phyloP scores from a whole-genome alignment of 1,140 invertebrate species.

The Heliconius congener region DNA sequence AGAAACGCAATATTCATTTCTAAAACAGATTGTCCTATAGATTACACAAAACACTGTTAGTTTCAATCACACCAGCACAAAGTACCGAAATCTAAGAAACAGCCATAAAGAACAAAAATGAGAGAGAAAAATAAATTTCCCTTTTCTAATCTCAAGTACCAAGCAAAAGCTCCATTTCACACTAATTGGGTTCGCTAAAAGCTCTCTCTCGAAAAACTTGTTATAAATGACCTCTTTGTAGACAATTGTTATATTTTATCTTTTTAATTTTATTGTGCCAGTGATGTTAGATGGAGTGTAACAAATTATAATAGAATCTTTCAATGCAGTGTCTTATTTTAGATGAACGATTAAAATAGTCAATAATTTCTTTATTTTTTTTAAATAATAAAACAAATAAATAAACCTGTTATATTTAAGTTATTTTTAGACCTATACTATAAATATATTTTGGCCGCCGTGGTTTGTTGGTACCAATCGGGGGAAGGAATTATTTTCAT shows the following conservation, averaged over 20 bases:
- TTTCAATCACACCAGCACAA: background rate
- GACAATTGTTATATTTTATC: slow-evolving; percentile 3
- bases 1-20: background rate
- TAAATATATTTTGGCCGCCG: no score
- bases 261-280: background rate
- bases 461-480: no score
- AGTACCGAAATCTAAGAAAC: slow-evolving; percentile 28
- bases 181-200: slow-evolving; percentile 58
- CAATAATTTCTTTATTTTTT: no score
- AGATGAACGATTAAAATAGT: no score
- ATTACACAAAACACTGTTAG: slow-evolving; percentile 5
- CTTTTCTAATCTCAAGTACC: slow-evolving; percentile 46
- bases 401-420: no score
- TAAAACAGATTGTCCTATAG: background rate
- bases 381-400: no score
- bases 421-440: no score
- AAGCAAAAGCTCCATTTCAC: slow-evolving; percentile 47
- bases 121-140: slow-evolving; percentile 49
- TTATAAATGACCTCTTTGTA: slow-evolving; percentile 39
- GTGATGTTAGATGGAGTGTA: background rate
- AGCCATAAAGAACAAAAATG: slow-evolving; percentile 46
- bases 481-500: no score
- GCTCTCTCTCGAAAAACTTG: slow-evolving; percentile 50
- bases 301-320: no score
- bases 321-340: no score